Percentiles rank a stretch among this genome's conserved stretches.
phyloP scores from a whole-genome alignment of 2,888 invertebrate genomes.

The Cybosia mesomella region DNA sequence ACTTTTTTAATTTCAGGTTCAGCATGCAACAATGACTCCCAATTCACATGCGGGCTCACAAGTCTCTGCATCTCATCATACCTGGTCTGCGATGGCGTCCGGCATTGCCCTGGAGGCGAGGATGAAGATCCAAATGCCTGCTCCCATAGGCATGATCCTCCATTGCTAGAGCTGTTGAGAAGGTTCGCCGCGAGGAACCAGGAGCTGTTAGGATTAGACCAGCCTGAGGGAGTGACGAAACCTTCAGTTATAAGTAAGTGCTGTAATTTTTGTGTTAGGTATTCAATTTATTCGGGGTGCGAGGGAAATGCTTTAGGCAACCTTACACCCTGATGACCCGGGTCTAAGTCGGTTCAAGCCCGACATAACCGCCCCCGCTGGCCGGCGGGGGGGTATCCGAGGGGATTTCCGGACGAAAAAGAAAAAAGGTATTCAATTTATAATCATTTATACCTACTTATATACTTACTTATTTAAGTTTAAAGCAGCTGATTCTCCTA shows the following conservation, averaged over 20 bases:
- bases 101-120: conserved; percentile 89
- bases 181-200: conserved; percentile 80
- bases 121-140: conserved; percentile 83
- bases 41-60: conserved; percentile 76
- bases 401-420: too few species aligned
- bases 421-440: too few species aligned
- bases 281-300: too few species aligned
- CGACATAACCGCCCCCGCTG: too few species aligned
- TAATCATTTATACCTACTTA: too few species aligned
- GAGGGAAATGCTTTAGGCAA: too few species aligned
- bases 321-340: too few species aligned
- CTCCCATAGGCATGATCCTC: conserved; percentile 74
- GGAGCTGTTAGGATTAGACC: conserved; percentile 77
- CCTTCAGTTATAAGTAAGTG: conserved; percentile 83
- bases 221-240: conserved; percentile 75
- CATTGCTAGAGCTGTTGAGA: conserved; percentile 76
- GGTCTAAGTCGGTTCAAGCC: too few species aligned
- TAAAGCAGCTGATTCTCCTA: too few species aligned
- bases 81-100: conserved; percentile 89
- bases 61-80: conserved; percentile 89
- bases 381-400: too few species aligned
- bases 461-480: too few species aligned
- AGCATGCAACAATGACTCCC: conserved; percentile 76
- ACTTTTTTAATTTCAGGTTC: conserved; percentile 65
- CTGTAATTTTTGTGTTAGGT: not conserved